phyloP scores from a whole-genome alignment of 2,113 vertebrate species.

The Podarcis raffonei region DNA sequence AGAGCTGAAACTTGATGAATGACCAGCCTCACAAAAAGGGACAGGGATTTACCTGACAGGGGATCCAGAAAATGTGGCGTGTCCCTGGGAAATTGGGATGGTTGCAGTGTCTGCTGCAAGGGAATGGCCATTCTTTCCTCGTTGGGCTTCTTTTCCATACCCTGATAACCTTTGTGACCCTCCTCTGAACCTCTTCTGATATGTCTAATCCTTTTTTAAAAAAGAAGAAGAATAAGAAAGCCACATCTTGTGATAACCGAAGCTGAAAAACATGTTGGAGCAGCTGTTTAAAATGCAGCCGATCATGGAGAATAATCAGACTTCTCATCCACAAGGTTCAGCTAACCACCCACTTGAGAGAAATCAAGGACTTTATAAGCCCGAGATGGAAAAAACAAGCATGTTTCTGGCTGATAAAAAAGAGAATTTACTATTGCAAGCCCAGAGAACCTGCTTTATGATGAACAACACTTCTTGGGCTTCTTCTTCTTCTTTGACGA shows the following conservation, averaged over 20 bases:
- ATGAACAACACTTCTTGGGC: neutral
- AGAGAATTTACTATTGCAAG: neutral
- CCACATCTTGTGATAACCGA: slow-evolving; percentile 3
- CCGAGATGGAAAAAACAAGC: slow-evolving; percentile 17
- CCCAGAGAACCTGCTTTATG: neutral
- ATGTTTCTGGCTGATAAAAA: neutral
- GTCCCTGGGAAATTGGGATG: too few relatives aligned
- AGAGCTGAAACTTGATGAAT: too few relatives aligned
- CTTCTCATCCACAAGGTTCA: neutral
- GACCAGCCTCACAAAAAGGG: too few relatives aligned
- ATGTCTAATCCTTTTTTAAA: neutral
- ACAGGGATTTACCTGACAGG: too few relatives aligned
- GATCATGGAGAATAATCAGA: neutral
- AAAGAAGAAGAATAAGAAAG: neutral
- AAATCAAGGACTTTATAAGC: slow-evolving; percentile 16
- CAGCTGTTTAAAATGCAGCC: slow-evolving; percentile 6
- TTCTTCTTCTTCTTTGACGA: too few relatives aligned
- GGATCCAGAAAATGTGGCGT: too few relatives aligned
- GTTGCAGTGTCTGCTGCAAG: too few relatives aligned
- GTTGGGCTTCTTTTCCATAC: neutral
- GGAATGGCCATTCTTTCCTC: neutral
- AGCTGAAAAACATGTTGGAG: slow-evolving; percentile 1
- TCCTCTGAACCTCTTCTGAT: neutral
- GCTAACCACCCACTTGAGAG: slow-evolving; percentile 10
- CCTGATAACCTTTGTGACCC: neutral